These are phyloP conservation scores for Aphrophora alni DNA, from an alignment of 2,888 invertebrate genomes.

Conservation along the genomic window DNA sequence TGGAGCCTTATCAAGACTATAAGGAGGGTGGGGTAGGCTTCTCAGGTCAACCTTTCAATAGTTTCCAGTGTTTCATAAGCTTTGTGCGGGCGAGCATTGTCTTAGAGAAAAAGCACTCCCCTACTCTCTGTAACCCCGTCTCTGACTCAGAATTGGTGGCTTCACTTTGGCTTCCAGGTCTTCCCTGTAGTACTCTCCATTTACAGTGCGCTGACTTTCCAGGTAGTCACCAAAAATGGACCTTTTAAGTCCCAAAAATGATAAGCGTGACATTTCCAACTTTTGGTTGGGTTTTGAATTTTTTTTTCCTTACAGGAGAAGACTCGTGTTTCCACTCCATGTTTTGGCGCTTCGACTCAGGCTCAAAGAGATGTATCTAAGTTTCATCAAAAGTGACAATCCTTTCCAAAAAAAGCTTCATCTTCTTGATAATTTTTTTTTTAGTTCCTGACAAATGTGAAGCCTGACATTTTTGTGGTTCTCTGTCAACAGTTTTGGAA, in stretches of 20 bases:
- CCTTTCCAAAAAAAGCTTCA: background rate
- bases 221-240: background rate
- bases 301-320: constrained; percentile 7
- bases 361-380: background rate
- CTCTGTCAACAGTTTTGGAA: constrained; percentile 26
- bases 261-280: constrained; percentile 10
- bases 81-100: no score
- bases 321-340: constrained; percentile 1
- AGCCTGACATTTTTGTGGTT: constrained; percentile 17
- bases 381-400: constrained; percentile 10
- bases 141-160: background rate
- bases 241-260: background rate
- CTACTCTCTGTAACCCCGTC: background rate
- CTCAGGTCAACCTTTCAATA: background rate
- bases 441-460: background rate
- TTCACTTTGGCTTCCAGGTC: background rate
- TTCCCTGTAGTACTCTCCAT: background rate
- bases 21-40: constrained; percentile 4
- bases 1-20: background rate
- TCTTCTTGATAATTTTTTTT: background rate
- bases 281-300: background rate
- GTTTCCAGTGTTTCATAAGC: background rate
- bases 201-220: background rate
- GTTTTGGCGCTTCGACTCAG: background rate
- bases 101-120: background rate